Base-by-base conservation (phyloP, 2,113 vertebrate species). In the Ochotona curzoniae region DNA sequence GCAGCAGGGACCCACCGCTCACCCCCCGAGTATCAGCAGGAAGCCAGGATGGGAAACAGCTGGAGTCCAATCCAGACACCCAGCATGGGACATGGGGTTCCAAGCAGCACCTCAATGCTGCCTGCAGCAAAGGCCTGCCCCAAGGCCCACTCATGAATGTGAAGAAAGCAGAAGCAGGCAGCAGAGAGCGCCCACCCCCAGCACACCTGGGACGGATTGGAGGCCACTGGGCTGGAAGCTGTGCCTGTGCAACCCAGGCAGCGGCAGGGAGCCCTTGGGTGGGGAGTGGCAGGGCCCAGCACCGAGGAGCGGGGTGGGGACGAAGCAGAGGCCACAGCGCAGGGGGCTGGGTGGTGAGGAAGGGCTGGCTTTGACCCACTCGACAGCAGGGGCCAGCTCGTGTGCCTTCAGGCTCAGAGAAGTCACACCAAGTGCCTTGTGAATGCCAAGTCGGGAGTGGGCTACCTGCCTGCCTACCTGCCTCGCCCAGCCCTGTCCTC, bases 101-200 rank as follows among this genome's bases (percentile, higher is more conserved):
- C 54, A 57, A 18, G 54, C 54, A 57, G 38, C 38, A 44, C 38
- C 38, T 44, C 38, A 44, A 44, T 44, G 38, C 38, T 44, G 38
- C 38, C 38, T 44, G 38, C 38, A 44, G 4, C 54, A 57, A 57
- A 57, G 4, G 17, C 14, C 54, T 57, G 54, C 54, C 54, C 18
- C 18, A 13, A n/a, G 80, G 18, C 28, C 44, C 35, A 20, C 38
- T 32, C 74, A 73, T 76, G 14, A 76, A 13, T 64, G 35, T 30
- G 3, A 78, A 54, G 79, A 89, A 78, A 88, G 14, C 26, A 17
- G 54, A 83, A 44, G 26, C 79, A 92, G 54, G 87, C 26, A 89
- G 7, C 26, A 83, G 76, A 84, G 73, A 75, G 76, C 23, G 38
- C 38, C 38, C 6, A 6, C 38, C 38, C 38, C 38, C 38, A 44